Base-by-base conservation (phyloP, 2,113 vertebrate species). In the Polypterus bichir region DNA sequence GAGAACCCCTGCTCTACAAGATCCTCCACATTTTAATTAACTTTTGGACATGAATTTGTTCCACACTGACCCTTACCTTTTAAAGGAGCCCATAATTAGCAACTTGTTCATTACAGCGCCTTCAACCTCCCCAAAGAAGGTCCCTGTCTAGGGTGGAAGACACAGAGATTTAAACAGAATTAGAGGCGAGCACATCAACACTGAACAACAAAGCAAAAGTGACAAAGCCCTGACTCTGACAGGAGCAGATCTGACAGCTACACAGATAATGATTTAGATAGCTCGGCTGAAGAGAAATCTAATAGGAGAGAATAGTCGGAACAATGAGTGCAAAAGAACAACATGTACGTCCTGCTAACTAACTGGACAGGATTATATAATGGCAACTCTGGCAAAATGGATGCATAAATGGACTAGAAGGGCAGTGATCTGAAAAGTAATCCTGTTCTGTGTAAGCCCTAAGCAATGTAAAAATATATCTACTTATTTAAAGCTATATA, bases 41-140 rank as follows among this genome's bases (percentile, higher is more conserved):
- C n/a, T n/a, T n/a, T n/a, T n/a, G n/a, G n/a, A n/a, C n/a, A n/a
- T n/a, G n/a, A n/a, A n/a, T n/a, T n/a, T n/a, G n/a, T n/a, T n/a
- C n/a, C n/a, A n/a, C n/a, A n/a, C n/a, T n/a, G n/a, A n/a, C n/a
- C 67, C 84, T 87, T 85, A 97, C 96, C 96, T 92, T 81, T 94
- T 98, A 77, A 98, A 99, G 58, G 96, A 99, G 65, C 93, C 92
- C 94, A 99, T 99, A 75, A 86, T 79, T 72, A 99, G 74, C 60
- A 99, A 84, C 75, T 95, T 99, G 83, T 83, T 93, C 96, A 99
- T 99, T 72, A 99, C 96, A 4, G 96, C 92, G 57, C 96, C 92
- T 73, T 99, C 96, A 51, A 89, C 84, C 71, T 98, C 92, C 51
- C 96, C 96, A 72, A 99, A 97, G 72, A 99, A 99, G 65, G 87